Evolutionary conservation across 2,797 vertebrate genomes (phyloP).

Genomic region (Cyprinodon diabolis): DNA sequence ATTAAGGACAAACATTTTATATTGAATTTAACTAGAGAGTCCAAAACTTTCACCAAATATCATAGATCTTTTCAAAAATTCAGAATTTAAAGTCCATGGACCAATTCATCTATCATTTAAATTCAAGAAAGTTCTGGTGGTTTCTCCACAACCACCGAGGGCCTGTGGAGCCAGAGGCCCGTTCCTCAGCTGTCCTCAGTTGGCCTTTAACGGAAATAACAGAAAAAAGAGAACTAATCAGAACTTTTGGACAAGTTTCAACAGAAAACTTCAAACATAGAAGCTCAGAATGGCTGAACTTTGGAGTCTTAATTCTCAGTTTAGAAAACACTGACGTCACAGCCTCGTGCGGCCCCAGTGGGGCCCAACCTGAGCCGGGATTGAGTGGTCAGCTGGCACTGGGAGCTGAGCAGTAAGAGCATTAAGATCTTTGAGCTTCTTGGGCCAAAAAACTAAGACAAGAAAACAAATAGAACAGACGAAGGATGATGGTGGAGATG

Average conservation of each 20-base stretch:
- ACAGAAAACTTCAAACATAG: conserved; percentile 8
- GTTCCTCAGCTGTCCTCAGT: not conserved
- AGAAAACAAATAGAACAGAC: not conserved
- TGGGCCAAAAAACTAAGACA: conserved; percentile 42
- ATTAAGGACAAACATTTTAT: no score
- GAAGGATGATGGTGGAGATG: not conserved
- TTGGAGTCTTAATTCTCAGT: conserved; percentile 43
- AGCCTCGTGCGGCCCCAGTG: not conserved
- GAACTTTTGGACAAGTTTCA: conserved; percentile 3
- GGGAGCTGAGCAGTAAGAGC: conserved; percentile 45
- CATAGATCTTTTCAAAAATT: not conserved
- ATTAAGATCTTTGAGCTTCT: conserved; percentile 59
- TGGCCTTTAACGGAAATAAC: conserved; percentile 11
- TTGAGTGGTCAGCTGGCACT: conserved; percentile 19
- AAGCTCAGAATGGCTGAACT: conserved; percentile 10
- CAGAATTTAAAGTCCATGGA: not conserved
- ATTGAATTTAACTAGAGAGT: no score
- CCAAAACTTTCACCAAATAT: not conserved
- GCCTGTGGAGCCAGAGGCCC: not conserved
- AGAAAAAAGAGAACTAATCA: conserved; percentile 4
- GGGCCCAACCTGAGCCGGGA: not conserved
- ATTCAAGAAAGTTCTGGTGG: not conserved
- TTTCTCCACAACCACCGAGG: not conserved
- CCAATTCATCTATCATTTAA: not conserved
- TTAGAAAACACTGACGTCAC: conserved; percentile 24